These are phyloP conservation scores for Halcyon senegalensis DNA, from an alignment of 2,113 vertebrate genomes.

Conservation along the genomic window DNA sequence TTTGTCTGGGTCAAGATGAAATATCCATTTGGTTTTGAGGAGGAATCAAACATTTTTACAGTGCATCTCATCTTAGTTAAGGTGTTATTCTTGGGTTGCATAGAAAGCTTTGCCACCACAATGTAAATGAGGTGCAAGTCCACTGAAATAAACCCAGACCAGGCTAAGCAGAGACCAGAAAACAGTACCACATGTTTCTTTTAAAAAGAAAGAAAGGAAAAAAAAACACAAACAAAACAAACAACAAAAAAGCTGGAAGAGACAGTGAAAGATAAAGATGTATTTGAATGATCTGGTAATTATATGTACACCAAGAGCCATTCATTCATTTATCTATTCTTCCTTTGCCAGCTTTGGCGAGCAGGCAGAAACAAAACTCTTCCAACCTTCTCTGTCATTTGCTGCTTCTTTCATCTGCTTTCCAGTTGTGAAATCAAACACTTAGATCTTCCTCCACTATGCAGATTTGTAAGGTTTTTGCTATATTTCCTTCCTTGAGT, in stretches of 20 bases:
- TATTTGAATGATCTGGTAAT: conserved; percentile 25
- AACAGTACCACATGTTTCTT: not conserved
- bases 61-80: not conserved
- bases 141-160: not conserved
- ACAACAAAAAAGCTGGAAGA: not conserved
- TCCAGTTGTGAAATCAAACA: not conserved
- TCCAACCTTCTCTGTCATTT: conserved; percentile 1
- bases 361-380: not conserved
- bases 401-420: conserved; percentile 10
- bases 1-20: conserved; percentile 39
- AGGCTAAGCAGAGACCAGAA: not conserved
- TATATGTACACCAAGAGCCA: not conserved
- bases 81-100: not conserved
- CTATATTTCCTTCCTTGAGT: not conserved
- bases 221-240: not conserved
- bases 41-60: not conserved
- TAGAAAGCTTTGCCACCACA: not conserved
- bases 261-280: not conserved
- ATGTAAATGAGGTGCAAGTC: not conserved
- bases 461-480: not conserved
- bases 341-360: not conserved
- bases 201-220: not conserved
- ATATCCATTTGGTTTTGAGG: not conserved
- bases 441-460: not conserved
- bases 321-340: not conserved